Base-by-base conservation (phyloP, 23 tunicate species). In the Trididemnum clinides region DNA sequence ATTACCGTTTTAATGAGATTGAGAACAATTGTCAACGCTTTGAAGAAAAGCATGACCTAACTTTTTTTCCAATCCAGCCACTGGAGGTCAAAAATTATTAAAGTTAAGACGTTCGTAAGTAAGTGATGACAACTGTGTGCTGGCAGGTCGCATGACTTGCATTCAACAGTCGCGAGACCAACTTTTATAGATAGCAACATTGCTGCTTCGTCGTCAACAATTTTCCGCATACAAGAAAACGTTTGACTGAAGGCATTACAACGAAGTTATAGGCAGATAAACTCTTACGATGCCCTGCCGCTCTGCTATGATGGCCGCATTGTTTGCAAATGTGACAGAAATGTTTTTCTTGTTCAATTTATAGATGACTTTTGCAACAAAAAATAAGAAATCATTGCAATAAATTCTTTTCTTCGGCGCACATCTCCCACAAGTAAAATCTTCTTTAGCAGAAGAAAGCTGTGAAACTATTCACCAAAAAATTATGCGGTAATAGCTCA, bases 341-440 rank as follows among this genome's bases (percentile, higher is more conserved):
- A 70, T 70, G 77, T 70, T 70, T 70, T 70, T 31, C 39, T 70
- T 70, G 77, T 35, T 5, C 77, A 70, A 37, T 70, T 70, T 10
- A 10, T 5, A 10, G 12, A 25, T 7, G n/a, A n/a, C 21, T 6
- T n/a, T 5, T 6, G n/a, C 7, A 10, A n/a, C 39, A 70, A 70
- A 31, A 31, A 28, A 31, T 35, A 70, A 33, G 10, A 12, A 70
- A 5, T 70, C 20, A 33, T 70, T 5, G 77, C 39, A 7, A 37
- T 70, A 6, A 70, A 70, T 27, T 30, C 77, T 33, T 70, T 70
- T 70, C 38, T 37, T 37, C 4, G 20, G 3, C 37, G 77, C 7
- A 70, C 77, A 70, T 70, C 77, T 30, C 37, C 30, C 21, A 70
- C 77, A 30, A 33, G 77, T 31, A 37, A 70, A 31, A 30, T 70